Conservation (phyloP, 2,888 invertebrate species). For the Brassicogethes aeneus region DNA sequence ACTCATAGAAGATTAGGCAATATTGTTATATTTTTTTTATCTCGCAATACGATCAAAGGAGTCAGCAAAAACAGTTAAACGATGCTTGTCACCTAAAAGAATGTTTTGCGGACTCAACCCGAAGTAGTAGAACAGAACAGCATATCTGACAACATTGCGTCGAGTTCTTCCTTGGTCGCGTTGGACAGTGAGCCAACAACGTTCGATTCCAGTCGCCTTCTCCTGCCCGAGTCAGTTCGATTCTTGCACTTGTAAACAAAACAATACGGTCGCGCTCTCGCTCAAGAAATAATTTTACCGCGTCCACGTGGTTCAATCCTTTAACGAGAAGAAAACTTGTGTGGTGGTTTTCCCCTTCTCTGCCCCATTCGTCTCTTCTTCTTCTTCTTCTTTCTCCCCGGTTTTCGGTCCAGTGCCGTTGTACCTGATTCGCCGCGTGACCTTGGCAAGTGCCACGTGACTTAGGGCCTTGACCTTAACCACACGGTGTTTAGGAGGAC, state of each 20-base stretch:
- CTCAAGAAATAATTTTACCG: too few species aligned
- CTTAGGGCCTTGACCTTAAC: slow-evolving; percentile 49
- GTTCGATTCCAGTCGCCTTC: neutral
- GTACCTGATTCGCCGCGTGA: slow-evolving; percentile 33
- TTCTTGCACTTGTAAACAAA: neutral
- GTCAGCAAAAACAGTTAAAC: too few species aligned
- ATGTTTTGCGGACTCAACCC: too few species aligned
- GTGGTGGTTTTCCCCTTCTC: neutral
- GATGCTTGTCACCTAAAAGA: too few species aligned
- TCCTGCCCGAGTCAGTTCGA: neutral
- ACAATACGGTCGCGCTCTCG: too few species aligned
- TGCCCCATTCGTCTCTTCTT: neutral
- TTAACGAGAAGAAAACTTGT: too few species aligned
- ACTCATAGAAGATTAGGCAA: too few species aligned
- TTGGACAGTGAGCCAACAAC: neutral
- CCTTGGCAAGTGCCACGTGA: slow-evolving; percentile 50
- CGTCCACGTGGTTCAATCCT: too few species aligned
- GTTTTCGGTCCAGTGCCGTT: slow-evolving; percentile 28
- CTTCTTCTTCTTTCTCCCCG: neutral
- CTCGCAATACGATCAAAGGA: too few species aligned
- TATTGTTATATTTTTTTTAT: too few species aligned
- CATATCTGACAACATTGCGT: neutral
- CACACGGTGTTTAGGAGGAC: slow-evolving; percentile 9
- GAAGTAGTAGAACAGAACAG: too few species aligned
- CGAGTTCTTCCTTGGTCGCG: neutral